Evolutionary conservation across 2,888 invertebrate genomes (phyloP).

Genomic region (Heliconius ethilla): DNA sequence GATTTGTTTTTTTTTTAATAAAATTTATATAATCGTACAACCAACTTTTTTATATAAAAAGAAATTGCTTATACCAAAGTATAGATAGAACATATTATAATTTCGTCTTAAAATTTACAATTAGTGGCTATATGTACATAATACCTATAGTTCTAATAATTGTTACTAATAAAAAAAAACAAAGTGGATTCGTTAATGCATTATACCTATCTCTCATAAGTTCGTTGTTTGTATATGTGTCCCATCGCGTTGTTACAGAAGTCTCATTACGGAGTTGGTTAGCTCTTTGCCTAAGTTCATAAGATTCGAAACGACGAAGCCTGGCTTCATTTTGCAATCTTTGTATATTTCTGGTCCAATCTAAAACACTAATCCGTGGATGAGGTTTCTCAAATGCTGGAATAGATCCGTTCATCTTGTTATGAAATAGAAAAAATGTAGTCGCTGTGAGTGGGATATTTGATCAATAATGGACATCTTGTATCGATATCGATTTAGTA

Average conservation of each 20-base stretch:
- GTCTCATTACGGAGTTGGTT: conserved; percentile 89
- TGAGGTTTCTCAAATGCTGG: conserved; percentile 85
- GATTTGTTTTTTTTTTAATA: no score
- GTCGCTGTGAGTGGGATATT: not conserved
- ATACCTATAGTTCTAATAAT: no score
- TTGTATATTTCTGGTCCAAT: conserved; percentile 89
- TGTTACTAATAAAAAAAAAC: no score
- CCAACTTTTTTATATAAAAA: not conserved
- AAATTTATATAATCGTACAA: no score
- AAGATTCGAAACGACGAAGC: conserved; percentile 84
- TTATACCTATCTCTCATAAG: conserved; percentile 84
- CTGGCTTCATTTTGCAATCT: conserved; percentile 87
- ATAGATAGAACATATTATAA: not conserved
- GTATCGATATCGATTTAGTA: conserved; percentile 7
- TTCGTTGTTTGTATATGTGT: conserved; percentile 88
- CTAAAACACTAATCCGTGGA: conserved; percentile 84
- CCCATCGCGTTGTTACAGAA: conserved; percentile 88
- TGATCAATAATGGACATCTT: conserved; percentile 27
- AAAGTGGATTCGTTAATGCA: not conserved
- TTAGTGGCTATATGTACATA: not conserved
- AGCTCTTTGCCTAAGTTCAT: conserved; percentile 86
- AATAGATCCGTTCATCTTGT: conserved; percentile 69
- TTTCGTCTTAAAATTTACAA: not conserved
- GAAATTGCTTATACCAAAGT: not conserved
- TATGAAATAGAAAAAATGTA: not conserved